These are phyloP conservation scores for Lagopus leucura DNA, from an alignment of 2,113 vertebrate species.

Conservation along the genomic window DNA sequence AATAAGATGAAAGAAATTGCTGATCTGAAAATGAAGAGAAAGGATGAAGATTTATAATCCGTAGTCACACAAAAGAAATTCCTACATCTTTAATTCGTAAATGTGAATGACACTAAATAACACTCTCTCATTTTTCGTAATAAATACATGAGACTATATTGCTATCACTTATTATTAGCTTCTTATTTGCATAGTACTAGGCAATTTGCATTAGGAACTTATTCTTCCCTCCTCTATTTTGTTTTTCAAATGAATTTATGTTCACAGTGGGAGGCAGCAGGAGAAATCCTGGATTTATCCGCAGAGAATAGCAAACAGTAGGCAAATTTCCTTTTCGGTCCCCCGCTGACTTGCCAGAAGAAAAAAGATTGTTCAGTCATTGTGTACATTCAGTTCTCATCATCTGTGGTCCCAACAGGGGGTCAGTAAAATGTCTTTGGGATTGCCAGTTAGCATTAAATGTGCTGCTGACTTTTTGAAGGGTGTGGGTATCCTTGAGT, in stretches of 20 bases:
- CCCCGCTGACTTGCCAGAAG: not conserved
- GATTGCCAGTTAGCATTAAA: not conserved
- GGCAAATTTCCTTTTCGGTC: not conserved
- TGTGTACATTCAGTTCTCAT: not conserved
- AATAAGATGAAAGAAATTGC: not conserved
- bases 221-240: not conserved
- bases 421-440: constrained; percentile 2
- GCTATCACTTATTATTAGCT: constrained; percentile 6
- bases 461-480: not conserved
- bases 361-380: not conserved
- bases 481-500: not conserved
- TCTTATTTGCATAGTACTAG: constrained; percentile 9
- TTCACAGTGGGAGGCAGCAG: not conserved
- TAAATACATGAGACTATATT: not conserved
- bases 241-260: constrained; percentile 42
- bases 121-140: not conserved
- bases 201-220: constrained; percentile 25
- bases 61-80: not conserved
- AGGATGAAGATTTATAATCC: not conserved
- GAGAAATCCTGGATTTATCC: constrained; percentile 2
- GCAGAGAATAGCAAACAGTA: not conserved
- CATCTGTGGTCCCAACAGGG: not conserved
- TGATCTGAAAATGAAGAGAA: not conserved
- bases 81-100: not conserved
- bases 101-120: not conserved